Evolutionary conservation across 2,888 invertebrate species (phyloP).

Genomic region (Marronus borbonicus): DNA sequence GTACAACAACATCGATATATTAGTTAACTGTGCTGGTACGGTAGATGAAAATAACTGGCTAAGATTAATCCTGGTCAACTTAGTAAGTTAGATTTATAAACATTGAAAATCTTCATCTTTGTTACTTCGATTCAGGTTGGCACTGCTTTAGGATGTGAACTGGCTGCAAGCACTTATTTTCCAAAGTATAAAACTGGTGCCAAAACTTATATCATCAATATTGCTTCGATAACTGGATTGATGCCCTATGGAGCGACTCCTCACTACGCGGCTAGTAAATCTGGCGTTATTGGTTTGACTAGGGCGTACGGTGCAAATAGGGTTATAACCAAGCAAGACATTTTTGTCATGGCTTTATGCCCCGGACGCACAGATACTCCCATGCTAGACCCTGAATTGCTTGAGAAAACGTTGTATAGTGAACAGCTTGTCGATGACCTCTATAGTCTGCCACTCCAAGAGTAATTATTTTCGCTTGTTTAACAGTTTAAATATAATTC

Average conservation of each 20-base stretch:
- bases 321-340: background rate
- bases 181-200: constrained; percentile 34
- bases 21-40: constrained; percentile 38
- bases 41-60: constrained; percentile 20
- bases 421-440: no score
- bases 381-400: background rate
- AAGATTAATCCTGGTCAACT: constrained; percentile 1
- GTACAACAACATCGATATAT: constrained; percentile 33
- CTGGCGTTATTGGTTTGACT: background rate
- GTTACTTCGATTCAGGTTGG: constrained; percentile 3
- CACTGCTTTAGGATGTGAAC: constrained; percentile 15
- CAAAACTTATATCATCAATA: constrained; percentile 29
- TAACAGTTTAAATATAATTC: background rate
- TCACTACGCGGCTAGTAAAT: background rate
- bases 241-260: background rate
- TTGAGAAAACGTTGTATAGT: constrained; percentile 14
- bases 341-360: background rate
- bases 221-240: constrained; percentile 19
- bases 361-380: background rate
- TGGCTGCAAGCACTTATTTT: constrained; percentile 29
- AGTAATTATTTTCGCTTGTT: background rate
- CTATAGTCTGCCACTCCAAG: no score
- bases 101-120: no score
- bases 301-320: background rate
- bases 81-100: constrained; percentile 15